Percentiles rank a stretch among this genome's conserved stretches.
Conservation (phyloP, 1,140 invertebrate genomes). For the Orchestia grillus region DNA sequence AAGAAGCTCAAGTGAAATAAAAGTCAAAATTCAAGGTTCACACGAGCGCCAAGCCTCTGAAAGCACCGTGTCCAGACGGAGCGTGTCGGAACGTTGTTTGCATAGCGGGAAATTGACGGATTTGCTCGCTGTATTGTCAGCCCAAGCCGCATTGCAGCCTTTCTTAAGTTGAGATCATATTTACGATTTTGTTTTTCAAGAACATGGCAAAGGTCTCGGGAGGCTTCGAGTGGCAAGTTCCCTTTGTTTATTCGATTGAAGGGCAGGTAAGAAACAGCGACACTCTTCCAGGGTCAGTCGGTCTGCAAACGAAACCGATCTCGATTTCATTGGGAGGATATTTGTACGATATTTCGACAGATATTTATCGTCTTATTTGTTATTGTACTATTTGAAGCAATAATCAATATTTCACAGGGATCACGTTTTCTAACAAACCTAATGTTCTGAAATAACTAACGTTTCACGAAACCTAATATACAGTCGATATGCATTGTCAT, state of each 20-base stretch:
- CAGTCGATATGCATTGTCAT: no score
- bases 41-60: not conserved
- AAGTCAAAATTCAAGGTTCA: not conserved
- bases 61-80: not conserved
- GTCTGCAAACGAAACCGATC: not conserved
- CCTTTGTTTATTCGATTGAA: not conserved
- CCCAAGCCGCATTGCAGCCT: not conserved
- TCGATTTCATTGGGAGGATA: not conserved
- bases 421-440: no score
- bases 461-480: no score
- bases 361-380: not conserved
- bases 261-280: not conserved
- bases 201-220: not conserved
- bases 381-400: no score
- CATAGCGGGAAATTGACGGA: not conserved
- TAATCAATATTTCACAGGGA: no score
- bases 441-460: no score
- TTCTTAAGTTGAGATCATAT: constrained; percentile 21
- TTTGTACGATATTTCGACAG: not conserved
- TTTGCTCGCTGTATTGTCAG: not conserved
- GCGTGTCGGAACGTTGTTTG: constrained; percentile 3
- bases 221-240: not conserved
- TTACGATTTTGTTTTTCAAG: constrained; percentile 50
- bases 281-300: not conserved
- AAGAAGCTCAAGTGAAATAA: not conserved